phyloP scores from a whole-genome alignment of 2,113 vertebrate species.

The Natator depressus region DNA sequence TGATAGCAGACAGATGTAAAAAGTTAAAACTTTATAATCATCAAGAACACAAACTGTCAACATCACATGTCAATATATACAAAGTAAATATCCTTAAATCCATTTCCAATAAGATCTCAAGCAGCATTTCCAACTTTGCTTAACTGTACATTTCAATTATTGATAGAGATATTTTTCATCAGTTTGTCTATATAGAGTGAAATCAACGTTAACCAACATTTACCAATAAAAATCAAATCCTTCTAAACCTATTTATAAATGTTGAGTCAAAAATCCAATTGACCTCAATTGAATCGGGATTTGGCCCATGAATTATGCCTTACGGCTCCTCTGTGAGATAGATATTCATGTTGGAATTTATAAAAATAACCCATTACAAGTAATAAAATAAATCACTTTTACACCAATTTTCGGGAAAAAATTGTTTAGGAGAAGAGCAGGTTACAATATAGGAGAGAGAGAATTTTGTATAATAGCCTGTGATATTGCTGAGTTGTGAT shows the following conservation, averaged over 20 bases:
- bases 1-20: background rate
- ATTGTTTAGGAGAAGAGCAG: fast-evolving
- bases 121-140: background rate
- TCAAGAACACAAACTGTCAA: background rate
- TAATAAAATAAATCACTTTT: background rate
- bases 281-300: background rate
- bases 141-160: background rate
- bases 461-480: background rate
- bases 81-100: background rate
- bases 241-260: background rate
- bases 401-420: background rate
- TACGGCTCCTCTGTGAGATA: background rate
- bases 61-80: background rate
- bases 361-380: background rate
- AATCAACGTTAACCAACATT: no score
- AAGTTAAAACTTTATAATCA: background rate
- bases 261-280: background rate
- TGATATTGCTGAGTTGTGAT: background rate
- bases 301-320: background rate
- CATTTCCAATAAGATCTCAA: background rate
- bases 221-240: background rate
- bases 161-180: no score
- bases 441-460: background rate
- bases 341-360: background rate
- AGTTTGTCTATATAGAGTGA: no score